phyloP scores from a whole-genome alignment of 2,888 invertebrate species.

The Athalia circularis region DNA sequence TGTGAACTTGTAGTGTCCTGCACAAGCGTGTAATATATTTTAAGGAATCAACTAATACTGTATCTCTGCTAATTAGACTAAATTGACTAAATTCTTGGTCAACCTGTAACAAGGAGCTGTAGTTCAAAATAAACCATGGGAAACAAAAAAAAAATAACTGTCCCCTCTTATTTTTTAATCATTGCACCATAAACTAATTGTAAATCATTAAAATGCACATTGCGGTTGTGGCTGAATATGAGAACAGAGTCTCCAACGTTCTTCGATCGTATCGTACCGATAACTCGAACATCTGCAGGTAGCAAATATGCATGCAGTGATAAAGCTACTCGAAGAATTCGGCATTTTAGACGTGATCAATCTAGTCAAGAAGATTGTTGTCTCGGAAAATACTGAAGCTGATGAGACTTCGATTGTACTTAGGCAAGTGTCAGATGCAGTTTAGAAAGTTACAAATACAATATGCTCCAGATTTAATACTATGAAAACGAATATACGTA shows the following conservation, averaged over 20 bases:
- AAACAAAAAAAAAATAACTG: slow-evolving; percentile 6
- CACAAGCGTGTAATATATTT: background rate
- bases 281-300: too few species aligned
- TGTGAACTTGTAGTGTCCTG: background rate
- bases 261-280: too few species aligned
- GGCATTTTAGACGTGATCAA: background rate
- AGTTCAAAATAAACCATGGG: slow-evolving; percentile 29
- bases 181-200: too few species aligned
- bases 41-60: slow-evolving; percentile 3
- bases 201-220: too few species aligned
- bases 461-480: background rate
- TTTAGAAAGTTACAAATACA: slow-evolving; percentile 29
- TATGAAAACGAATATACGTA: background rate
- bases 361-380: background rate
- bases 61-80: slow-evolving; percentile 10
- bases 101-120: slow-evolving; percentile 27
- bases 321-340: background rate
- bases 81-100: slow-evolving; percentile 23
- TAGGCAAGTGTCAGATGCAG: background rate
- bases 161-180: too few species aligned
- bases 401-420: background rate
- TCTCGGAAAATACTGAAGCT: slow-evolving; percentile 12
- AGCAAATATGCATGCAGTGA: too few species aligned
- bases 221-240: too few species aligned
- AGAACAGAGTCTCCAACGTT: too few species aligned